phyloP scores from a whole-genome alignment of 2,113 vertebrate genomes.

The Enhydra lutris region DNA sequence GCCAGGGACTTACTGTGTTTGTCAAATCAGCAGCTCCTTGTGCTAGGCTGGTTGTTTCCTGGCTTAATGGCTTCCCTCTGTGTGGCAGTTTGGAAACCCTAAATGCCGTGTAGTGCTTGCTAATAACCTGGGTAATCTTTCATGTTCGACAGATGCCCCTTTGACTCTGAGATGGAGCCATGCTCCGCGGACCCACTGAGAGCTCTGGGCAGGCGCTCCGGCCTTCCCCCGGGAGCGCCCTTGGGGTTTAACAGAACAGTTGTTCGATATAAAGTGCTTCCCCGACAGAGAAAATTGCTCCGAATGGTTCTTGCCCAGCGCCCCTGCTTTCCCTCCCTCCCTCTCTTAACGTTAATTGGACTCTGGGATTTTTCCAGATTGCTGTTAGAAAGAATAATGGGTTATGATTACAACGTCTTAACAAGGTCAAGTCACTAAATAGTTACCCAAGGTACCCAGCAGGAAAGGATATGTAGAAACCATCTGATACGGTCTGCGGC shows the following conservation, averaged over 20 bases:
- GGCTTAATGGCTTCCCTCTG: not conserved
- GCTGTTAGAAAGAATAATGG: slow-evolving; percentile 36
- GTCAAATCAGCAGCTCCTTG: not conserved
- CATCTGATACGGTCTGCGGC: not conserved
- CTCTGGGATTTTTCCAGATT: not conserved
- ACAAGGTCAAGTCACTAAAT: not conserved
- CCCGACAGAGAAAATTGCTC: not conserved
- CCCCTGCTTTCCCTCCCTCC: not conserved
- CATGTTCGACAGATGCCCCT: not conserved
- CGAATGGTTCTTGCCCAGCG: not conserved
- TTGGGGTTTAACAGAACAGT: not conserved
- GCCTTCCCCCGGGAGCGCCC: not conserved
- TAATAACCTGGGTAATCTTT: not conserved
- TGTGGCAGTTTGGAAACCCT: not conserved
- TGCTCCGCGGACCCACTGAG: not conserved
- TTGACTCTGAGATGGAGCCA: not conserved
- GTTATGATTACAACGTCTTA: slow-evolving; percentile 3
- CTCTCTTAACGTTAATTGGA: not conserved
- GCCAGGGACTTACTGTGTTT: not conserved
- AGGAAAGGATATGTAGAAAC: not conserved
- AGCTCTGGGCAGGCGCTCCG: not conserved
- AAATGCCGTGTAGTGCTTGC: not conserved
- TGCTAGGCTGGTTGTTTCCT: not conserved
- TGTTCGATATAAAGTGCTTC: not conserved
- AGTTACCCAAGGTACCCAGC: not conserved